Conservation (phyloP, 2,113 vertebrate species). For the Triplophysa siluroides region DNA sequence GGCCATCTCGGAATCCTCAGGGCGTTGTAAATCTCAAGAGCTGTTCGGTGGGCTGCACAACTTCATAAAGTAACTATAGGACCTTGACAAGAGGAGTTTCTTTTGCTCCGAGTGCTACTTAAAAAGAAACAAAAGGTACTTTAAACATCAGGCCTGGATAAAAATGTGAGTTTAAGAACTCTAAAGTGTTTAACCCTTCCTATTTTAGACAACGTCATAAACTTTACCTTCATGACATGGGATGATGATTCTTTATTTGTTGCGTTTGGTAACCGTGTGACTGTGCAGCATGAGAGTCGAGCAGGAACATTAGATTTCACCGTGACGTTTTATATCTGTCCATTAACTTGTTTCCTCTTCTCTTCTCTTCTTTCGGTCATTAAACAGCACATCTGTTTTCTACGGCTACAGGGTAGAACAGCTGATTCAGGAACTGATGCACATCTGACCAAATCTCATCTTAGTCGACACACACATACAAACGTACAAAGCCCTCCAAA, state of each 20-base stretch:
- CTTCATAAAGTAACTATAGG: conserved; percentile 58
- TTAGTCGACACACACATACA: conserved; percentile 2
- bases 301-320: conserved; percentile 51
- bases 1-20: background rate
- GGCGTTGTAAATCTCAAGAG: conserved; percentile 63
- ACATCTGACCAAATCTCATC: conserved; percentile 57
- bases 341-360: conserved; percentile 65
- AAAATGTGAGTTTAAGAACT: background rate
- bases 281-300: conserved; percentile 48
- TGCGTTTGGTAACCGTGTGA: conserved; percentile 46
- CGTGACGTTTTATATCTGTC: conserved; percentile 55
- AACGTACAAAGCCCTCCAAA: background rate
- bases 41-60: conserved; percentile 44
- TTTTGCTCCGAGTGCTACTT: background rate
- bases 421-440: conserved; percentile 45
- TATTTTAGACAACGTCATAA: conserved; percentile 29
- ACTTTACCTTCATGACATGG: conserved; percentile 11
- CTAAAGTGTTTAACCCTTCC: conserved; percentile 18
- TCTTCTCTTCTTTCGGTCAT: conserved; percentile 61
- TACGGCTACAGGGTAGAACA: conserved; percentile 47
- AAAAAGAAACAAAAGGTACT: background rate
- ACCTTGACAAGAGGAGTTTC: conserved; percentile 18
- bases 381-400: conserved; percentile 69
- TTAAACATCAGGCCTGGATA: background rate
- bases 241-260: conserved; percentile 10